Percentiles rank a stretch among this genome's conserved stretches.
Conservation (phyloP, 2,888 invertebrate genomes). For the Laothoe populi region DNA sequence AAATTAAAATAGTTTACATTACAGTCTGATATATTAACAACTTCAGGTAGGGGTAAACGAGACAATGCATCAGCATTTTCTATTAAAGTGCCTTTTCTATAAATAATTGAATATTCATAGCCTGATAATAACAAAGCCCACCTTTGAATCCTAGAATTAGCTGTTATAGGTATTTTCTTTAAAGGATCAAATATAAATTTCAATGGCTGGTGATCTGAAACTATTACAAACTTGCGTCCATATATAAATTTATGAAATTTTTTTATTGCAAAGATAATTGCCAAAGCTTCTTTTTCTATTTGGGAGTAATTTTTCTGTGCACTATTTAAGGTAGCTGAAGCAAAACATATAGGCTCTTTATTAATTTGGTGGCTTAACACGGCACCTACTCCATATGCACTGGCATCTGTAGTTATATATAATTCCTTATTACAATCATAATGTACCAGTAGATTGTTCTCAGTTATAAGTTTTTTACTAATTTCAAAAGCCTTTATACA, state of each 20-base stretch:
- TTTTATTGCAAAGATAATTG: not conserved
- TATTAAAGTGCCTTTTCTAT: conserved; percentile 1
- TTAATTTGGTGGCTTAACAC: conserved; percentile 32
- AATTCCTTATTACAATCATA: conserved; percentile 18
- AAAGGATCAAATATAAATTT: not conserved
- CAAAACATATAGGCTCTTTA: conserved; percentile 20
- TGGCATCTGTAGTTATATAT: conserved; percentile 31
- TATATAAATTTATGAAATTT: conserved; percentile 1
- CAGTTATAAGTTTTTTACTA: not conserved
- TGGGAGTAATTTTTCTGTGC: not conserved
- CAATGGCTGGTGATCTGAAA: not conserved
- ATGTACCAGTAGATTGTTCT: conserved; percentile 1
- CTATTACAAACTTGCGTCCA: not conserved
- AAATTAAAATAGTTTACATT: not conserved
- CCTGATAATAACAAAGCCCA: conserved; percentile 2
- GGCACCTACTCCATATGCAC: conserved; percentile 32
- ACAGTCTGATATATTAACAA: not conserved
- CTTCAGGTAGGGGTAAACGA: not conserved
- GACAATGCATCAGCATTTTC: not conserved
- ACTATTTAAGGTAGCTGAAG: not conserved
- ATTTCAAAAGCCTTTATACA: not conserved
- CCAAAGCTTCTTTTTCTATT: not conserved
- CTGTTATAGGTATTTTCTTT: not conserved
- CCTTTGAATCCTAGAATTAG: not conserved
- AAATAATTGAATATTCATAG: not conserved